Percentiles rank a stretch among this genome's conserved stretches.
phyloP scores from a whole-genome alignment of 2,113 vertebrate species.

The Rana temporaria region DNA sequence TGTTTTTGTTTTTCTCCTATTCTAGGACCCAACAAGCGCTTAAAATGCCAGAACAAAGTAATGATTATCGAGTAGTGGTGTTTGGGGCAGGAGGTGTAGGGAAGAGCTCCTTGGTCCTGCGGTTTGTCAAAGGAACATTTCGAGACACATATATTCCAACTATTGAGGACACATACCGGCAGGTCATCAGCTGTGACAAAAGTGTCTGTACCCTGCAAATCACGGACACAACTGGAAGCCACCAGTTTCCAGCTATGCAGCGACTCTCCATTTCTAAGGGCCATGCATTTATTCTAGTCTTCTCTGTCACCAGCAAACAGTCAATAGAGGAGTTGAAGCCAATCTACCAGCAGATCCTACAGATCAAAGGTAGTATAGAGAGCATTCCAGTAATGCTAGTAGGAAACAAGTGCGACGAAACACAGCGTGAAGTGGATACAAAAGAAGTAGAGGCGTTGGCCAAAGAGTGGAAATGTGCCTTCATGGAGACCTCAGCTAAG shows the following conservation, averaged over 20 bases:
- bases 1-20: not conserved
- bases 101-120: conserved; percentile 95
- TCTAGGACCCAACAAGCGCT: conserved; percentile 52
- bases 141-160: conserved; percentile 96
- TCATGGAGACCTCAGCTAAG: conserved; percentile 98
- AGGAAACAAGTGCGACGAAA: conserved; percentile 96
- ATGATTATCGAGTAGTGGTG: conserved; percentile 96
- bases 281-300: conserved; percentile 96
- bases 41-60: conserved; percentile 96
- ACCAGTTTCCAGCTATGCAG: conserved; percentile 98
- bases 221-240: conserved; percentile 95
- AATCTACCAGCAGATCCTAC: conserved; percentile 93
- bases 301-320: conserved; percentile 94
- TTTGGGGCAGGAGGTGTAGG: conserved; percentile 93
- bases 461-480: conserved; percentile 93
- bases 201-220: conserved; percentile 96
- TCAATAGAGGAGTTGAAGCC: conserved; percentile 95
- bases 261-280: conserved; percentile 96
- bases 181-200: conserved; percentile 98
- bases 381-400: conserved; percentile 96
- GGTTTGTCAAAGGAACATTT: conserved; percentile 96
- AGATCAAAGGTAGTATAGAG: conserved; percentile 94
- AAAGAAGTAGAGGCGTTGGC: conserved; percentile 90
- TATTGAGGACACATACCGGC: conserved; percentile 95
- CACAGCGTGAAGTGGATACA: conserved; percentile 92